A percentile compares a stretch with the other conserved stretches of the same genome.
Evolutionary conservation across 2,113 vertebrate species (phyloP).

Genomic region (Struthio camelus): DNA sequence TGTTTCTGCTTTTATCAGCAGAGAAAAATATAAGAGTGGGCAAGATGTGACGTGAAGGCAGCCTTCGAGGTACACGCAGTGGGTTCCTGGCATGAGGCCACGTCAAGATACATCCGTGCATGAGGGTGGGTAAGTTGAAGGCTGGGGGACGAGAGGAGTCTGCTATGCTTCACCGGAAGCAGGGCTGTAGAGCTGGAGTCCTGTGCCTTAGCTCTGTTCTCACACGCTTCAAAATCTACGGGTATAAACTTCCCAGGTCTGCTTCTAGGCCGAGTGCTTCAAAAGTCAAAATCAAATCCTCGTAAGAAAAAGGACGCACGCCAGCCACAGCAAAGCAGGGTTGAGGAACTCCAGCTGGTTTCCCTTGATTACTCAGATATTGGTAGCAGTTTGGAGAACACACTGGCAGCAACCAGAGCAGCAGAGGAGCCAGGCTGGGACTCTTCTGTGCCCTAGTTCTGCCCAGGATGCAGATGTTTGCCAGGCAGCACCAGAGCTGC

Average conservation of each 20-base stretch:
- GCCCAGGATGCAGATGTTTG: not conserved
- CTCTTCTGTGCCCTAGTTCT: not conserved
- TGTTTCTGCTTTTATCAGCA: not conserved
- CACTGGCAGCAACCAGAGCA: fast-evolving
- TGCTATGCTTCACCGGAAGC: fast-evolving
- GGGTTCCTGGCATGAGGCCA: too few species aligned
- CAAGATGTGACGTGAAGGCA: not conserved
- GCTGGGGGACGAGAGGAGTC: not conserved
- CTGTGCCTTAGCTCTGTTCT: not conserved
- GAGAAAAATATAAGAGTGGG: not conserved
- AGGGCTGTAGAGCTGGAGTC: not conserved
- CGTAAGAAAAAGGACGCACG: too few species aligned
- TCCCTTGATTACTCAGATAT: fast-evolving
- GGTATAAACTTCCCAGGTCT: fast-evolving
- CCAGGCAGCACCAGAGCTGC: too few species aligned
- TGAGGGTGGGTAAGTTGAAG: too few species aligned
- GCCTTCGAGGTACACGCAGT: too few species aligned
- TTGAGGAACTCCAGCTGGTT: fast-evolving
- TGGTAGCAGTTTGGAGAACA: not conserved
- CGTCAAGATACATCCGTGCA: too few species aligned
- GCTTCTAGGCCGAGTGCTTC: not conserved
- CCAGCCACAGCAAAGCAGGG: too few species aligned
- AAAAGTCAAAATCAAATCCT: too few species aligned
- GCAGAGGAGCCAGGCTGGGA: not conserved
- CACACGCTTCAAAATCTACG: too few species aligned